Conservation (phyloP, 2,113 vertebrate genomes). For the Panurus biarmicus region DNA sequence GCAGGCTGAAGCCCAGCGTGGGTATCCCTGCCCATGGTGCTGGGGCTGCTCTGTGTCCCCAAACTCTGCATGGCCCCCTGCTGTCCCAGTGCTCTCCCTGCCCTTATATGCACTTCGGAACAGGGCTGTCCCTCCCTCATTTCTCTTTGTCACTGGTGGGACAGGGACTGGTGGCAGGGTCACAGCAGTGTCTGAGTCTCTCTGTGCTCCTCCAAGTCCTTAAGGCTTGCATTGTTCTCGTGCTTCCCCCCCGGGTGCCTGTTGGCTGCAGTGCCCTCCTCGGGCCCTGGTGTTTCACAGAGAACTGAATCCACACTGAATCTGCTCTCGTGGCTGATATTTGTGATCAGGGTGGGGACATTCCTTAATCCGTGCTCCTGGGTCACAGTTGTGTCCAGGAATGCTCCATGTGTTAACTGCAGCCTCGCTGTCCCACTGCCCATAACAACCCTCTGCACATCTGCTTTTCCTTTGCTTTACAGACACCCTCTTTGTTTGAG, state of each 20-base stretch:
- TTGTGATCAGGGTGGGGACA: background rate
- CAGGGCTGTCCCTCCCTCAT: background rate
- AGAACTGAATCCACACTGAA: background rate
- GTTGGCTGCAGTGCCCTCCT: background rate
- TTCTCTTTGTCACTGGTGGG: background rate
- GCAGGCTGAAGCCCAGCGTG: background rate
- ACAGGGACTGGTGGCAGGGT: background rate
- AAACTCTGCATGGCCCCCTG: background rate
- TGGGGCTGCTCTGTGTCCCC: background rate
- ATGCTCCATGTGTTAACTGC: background rate
- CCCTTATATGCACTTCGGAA: rapidly evolving
- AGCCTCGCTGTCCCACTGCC: no score
- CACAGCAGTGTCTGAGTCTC: background rate
- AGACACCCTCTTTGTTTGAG: background rate
- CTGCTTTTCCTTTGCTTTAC: background rate
- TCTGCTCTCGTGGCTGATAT: background rate
- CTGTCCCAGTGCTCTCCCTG: background rate
- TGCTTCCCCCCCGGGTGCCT: background rate
- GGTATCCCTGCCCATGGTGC: rapidly evolving
- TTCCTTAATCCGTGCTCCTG: background rate
- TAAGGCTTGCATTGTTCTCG: rapidly evolving
- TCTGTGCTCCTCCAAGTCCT: background rate
- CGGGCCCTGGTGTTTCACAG: background rate
- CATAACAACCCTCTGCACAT: rapidly evolving
- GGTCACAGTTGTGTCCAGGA: background rate